Percentiles rank a stretch among this genome's conserved stretches.
Conservation (phyloP, 2,888 invertebrate genomes). For the Hybos culiciformis region DNA sequence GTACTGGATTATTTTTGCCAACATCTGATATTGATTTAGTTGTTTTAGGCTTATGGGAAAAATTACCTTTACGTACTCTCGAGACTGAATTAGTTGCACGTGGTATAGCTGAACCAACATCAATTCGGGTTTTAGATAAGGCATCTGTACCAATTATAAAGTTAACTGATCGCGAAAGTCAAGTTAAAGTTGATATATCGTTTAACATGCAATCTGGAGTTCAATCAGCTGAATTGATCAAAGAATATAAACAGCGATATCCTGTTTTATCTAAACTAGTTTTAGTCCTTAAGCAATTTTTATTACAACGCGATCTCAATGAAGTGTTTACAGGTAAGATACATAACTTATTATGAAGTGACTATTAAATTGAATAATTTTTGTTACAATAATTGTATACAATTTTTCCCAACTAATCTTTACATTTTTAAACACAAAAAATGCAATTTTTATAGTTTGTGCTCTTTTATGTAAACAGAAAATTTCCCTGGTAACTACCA, state of each 20-base stretch:
- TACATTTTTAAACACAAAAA: background rate
- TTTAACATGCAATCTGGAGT: conserved; percentile 99
- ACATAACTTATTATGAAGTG: background rate
- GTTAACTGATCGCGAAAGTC: conserved; percentile 70
- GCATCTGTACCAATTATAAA: conserved; percentile 98
- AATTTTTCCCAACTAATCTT: too few species aligned
- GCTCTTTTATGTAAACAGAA: too few species aligned
- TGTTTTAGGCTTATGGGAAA: conserved; percentile 75
- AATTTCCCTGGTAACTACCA: too few species aligned
- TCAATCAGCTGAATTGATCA: conserved; percentile 90
- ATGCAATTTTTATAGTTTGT: background rate
- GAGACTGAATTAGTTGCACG: conserved; percentile 80
- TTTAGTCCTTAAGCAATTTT: conserved; percentile 95
- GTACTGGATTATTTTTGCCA: conserved; percentile 93
- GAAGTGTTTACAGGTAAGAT: conserved; percentile 82
- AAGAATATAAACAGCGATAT: conserved; percentile 74
- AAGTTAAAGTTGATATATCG: conserved; percentile 92
- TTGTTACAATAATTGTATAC: too few species aligned
- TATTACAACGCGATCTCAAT: conserved; percentile 93
- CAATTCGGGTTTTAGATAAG: conserved; percentile 92
- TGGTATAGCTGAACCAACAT: conserved; percentile 76
- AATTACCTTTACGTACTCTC: conserved; percentile 78
- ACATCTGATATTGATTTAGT: conserved; percentile 71
- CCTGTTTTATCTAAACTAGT: conserved; percentile 88
- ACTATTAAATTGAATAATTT: too few species aligned